A percentile compares a stretch with the other conserved stretches of the same genome.
These are phyloP conservation scores for Clarias magur DNA, from an alignment of 2,113 vertebrate species.

Conservation along the genomic window DNA sequence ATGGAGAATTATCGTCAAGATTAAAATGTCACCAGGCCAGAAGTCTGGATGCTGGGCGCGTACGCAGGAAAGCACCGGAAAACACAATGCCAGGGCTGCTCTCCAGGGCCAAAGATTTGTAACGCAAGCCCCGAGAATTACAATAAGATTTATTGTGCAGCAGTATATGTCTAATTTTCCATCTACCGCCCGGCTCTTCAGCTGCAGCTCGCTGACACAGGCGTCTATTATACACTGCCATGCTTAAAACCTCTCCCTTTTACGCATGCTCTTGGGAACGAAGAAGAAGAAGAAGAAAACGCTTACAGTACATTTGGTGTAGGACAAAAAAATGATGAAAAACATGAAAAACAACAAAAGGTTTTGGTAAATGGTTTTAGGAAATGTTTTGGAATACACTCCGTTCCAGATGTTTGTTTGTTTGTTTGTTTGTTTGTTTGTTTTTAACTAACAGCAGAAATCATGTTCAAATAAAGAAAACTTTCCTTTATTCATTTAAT, in stretches of 20 bases:
- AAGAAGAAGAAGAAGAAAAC: conserved; percentile 2
- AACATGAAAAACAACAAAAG: conserved; percentile 70
- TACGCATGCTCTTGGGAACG: conserved; percentile 65
- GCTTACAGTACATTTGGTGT: conserved; percentile 63
- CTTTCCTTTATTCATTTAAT: background rate
- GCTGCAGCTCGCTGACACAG: conserved; percentile 69
- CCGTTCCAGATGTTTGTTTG: conserved; percentile 43
- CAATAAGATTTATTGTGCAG: conserved; percentile 78
- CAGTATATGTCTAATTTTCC: conserved; percentile 80
- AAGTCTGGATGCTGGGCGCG: conserved; percentile 65
- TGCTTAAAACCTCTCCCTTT: conserved; percentile 70
- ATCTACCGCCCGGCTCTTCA: conserved; percentile 74
- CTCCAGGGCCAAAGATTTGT: conserved; percentile 64
- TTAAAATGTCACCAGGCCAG: conserved; percentile 71
- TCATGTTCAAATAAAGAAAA: conserved; percentile 53
- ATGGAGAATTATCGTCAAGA: conserved; percentile 73
- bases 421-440: background rate
- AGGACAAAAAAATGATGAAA: conserved; percentile 65
- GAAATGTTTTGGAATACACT: conserved; percentile 58
- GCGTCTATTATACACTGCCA: conserved; percentile 69
- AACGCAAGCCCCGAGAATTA: conserved; percentile 77
- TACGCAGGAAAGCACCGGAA: conserved; percentile 44
- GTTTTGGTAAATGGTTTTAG: conserved; percentile 58
- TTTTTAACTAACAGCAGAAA: conserved; percentile 33
- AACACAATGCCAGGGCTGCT: conserved; percentile 64